These are phyloP conservation scores for Hyphantria cunea DNA, from an alignment of 1,140 invertebrate species.

Conservation along the genomic window DNA sequence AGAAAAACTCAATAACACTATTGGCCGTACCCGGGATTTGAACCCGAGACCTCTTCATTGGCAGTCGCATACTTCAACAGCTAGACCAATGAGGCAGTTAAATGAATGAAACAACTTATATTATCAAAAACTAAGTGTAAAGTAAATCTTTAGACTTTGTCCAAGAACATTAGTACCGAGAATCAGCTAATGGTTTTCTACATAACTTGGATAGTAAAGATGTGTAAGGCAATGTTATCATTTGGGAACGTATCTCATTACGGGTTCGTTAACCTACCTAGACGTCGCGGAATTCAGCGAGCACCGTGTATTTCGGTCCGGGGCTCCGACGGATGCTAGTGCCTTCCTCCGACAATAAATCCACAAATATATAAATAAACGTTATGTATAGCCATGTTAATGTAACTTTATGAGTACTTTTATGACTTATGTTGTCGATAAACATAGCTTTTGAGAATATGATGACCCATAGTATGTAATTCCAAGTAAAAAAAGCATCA, in stretches of 20 bases:
- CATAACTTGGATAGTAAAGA: no score
- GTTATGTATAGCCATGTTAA: conserved; percentile 49
- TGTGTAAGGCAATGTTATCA: conserved; percentile 21
- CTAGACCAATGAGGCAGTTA: no score
- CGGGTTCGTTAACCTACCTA: conserved; percentile 65
- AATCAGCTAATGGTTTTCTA: no score
- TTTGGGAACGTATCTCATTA: conserved; percentile 31
- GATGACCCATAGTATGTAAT: background rate
- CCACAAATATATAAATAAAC: conserved; percentile 71
- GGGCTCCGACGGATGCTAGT: conserved; percentile 54
- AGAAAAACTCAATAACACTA: no score
- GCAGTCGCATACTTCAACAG: no score
- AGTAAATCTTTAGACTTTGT: no score
- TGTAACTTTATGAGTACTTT: conserved; percentile 54
- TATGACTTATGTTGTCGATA: conserved; percentile 56
- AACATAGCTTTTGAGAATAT: conserved; percentile 47
- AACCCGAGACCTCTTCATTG: no score
- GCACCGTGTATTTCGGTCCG: conserved; percentile 68
- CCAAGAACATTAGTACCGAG: no score
- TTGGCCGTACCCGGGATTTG: no score
- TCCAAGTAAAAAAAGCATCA: no score
- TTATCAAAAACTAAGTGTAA: no score
- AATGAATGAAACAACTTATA: no score
- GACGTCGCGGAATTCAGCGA: conserved; percentile 75
- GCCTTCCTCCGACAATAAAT: conserved; percentile 67